A percentile compares a stretch with the other conserved stretches of the same genome.
Conservation (phyloP, 64 coral and sea anemone species). For the Pocillopora verrucosa region DNA sequence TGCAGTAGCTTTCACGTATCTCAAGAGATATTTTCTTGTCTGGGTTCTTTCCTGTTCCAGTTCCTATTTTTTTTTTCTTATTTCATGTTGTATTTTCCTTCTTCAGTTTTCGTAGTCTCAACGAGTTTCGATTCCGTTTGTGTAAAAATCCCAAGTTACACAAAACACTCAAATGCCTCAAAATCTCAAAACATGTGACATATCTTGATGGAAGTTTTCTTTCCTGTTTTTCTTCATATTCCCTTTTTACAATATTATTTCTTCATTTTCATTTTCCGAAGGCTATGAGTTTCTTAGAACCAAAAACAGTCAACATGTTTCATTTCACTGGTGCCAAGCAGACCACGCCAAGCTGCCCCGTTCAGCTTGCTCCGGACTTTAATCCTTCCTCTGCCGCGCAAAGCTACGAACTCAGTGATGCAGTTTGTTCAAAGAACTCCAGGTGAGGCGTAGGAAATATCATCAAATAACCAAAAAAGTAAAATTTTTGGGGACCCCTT, state of each 20-base stretch:
- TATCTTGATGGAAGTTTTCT: not conserved
- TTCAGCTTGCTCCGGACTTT: constrained; percentile 40
- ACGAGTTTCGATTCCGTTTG: no score
- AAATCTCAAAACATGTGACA: not conserved
- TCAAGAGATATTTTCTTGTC: no score
- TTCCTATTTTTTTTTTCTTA: not conserved
- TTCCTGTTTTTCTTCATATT: not conserved
- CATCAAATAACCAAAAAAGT: no score
- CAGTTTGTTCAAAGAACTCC: constrained; percentile 4
- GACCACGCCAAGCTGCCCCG: constrained; percentile 51
- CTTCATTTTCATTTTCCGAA: not conserved
- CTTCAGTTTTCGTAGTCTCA: no score
- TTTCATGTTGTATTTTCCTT: not conserved
- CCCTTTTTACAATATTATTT: not conserved
- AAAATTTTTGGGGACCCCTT: no score
- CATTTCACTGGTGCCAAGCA: constrained; percentile 48
- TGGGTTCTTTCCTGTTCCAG: not conserved
- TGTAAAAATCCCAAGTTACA: no score
- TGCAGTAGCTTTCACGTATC: no score
- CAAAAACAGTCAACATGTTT: constrained; percentile 65
- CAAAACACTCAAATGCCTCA: not conserved
- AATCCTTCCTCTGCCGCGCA: constrained; percentile 52
- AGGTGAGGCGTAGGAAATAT: not conserved
- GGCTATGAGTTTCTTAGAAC: constrained; percentile 63
- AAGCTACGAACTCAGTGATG: constrained; percentile 24